A percentile compares a stretch with the other conserved stretches of the same genome.
phyloP scores from a whole-genome alignment of 2,797 vertebrate genomes.

The Bucorvus abyssinicus region DNA sequence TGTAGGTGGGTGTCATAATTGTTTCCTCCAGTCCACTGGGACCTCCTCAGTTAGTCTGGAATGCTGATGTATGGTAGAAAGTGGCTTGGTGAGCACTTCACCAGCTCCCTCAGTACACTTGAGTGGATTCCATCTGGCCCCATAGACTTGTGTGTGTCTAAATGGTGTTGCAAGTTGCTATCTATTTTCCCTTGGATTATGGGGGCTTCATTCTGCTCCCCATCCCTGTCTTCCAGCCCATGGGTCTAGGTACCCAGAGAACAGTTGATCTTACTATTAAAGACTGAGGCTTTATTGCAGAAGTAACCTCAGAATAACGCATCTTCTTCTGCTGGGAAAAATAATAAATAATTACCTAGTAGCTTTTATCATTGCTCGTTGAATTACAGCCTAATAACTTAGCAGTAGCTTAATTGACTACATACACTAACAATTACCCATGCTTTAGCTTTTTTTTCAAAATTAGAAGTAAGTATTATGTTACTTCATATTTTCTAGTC shows the following conservation, averaged over 20 bases:
- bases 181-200: background rate
- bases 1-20: background rate
- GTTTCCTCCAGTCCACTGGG: background rate
- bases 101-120: background rate
- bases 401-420: background rate
- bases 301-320: background rate
- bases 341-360: slow-evolving; percentile 6
- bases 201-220: background rate
- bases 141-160: background rate
- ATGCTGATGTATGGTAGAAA: background rate
- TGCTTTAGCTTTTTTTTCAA: background rate
- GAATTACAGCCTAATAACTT: slow-evolving; percentile 20
- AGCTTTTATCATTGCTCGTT: slow-evolving; percentile 13
- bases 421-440: background rate
- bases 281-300: background rate
- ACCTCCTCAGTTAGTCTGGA: background rate
- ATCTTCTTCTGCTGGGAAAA: slow-evolving; percentile 26
- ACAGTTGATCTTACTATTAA: background rate
- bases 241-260: too few species aligned
- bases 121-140: too few species aligned
- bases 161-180: background rate
- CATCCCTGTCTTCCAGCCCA: too few species aligned
- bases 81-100: background rate
- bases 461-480: background rate
- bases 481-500: background rate